phyloP scores from a whole-genome alignment of 2,797 vertebrate genomes.

The Dicrostonyx torquatus region DNA sequence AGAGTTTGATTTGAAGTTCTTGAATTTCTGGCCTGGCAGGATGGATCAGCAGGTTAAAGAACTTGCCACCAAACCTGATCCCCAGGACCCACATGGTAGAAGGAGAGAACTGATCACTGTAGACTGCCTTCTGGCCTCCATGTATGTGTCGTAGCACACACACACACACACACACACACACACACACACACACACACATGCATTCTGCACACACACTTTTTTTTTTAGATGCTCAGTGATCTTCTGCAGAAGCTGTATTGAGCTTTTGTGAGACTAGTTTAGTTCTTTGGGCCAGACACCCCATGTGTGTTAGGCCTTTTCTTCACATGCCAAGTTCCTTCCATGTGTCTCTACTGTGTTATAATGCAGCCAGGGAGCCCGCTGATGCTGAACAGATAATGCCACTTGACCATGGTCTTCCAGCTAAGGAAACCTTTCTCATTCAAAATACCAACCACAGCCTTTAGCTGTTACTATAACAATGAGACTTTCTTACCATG shows the following conservation, averaged over 20 bases:
- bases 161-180: too few species aligned
- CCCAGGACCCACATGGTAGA: not conserved
- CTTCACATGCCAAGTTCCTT: too few species aligned
- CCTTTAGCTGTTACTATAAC: not conserved
- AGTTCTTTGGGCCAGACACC: not conserved
- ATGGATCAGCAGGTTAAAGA: not conserved
- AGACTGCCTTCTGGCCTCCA: not conserved
- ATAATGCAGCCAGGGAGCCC: not conserved
- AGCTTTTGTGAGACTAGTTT: not conserved
- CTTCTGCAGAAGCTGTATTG: not conserved
- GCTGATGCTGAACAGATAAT: not conserved
- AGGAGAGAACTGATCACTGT: not conserved
- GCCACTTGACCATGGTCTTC: not conserved
- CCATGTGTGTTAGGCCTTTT: too few species aligned
- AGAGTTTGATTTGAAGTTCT: not conserved
- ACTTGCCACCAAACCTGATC: not conserved
- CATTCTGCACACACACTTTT: too few species aligned
- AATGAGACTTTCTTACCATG: not conserved
- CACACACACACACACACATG: too few species aligned
- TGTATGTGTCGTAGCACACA: not conserved
- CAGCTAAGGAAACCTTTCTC: not conserved
- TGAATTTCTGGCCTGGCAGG: not conserved
- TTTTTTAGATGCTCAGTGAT: too few species aligned
- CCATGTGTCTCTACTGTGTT: not conserved
- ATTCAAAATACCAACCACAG: not conserved